Percentiles rank a stretch among this genome's conserved stretches.
phyloP scores from a whole-genome alignment of 1,140 invertebrate genomes.

The Teleogryllus occipitalis region DNA sequence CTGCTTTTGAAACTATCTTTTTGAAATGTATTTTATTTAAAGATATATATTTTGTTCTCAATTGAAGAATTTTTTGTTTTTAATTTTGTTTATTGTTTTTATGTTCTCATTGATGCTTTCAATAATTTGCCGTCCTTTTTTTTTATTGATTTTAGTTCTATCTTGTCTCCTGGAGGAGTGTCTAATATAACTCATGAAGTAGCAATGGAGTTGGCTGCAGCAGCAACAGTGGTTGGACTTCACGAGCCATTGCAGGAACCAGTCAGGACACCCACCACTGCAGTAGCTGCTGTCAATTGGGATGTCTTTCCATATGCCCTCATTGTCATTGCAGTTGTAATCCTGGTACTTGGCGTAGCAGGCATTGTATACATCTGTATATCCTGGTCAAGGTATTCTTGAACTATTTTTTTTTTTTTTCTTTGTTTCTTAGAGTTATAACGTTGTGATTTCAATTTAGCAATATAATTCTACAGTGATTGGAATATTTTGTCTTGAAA shows the following conservation, averaged over 20 bases:
- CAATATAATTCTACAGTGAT: background rate
- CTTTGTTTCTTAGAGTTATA: background rate
- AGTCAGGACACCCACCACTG: slow-evolving; percentile 22
- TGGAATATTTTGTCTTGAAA: background rate
- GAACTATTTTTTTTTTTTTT: background rate
- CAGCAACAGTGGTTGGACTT: background rate
- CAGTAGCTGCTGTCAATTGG: slow-evolving; percentile 53
- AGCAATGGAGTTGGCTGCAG: background rate
- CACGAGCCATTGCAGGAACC: background rate
- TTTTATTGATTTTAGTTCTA: background rate
- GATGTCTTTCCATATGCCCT: slow-evolving; percentile 78
- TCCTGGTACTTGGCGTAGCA: slow-evolving; percentile 72
- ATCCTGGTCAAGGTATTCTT: slow-evolving; percentile 76
- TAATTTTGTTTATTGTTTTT: no score
- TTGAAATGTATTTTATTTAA: no score
- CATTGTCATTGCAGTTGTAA: slow-evolving; percentile 76
- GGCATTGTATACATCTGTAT: slow-evolving; percentile 87
- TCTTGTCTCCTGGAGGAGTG: background rate
- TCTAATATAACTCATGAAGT: background rate
- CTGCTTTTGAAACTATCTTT: no score
- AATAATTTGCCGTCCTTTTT: no score
- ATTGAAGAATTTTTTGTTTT: no score
- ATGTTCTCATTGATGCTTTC: no score
- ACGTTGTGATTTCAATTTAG: background rate
- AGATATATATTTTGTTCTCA: no score